Evolutionary conservation across 2,797 vertebrate species (phyloP).

Genomic region (Setipinna tenuifilis): DNA sequence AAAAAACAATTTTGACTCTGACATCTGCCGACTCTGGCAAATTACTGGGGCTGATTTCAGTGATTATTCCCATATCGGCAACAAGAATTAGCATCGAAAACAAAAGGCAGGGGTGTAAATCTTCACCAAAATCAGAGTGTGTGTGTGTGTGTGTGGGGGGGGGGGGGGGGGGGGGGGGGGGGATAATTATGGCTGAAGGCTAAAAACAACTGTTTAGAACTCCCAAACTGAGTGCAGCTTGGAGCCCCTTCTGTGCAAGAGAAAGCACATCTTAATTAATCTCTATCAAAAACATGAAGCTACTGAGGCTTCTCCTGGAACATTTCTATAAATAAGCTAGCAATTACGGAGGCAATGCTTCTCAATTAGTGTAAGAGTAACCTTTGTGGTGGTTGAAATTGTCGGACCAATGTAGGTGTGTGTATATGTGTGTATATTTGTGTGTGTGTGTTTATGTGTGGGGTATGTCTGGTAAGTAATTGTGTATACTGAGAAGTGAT

Average conservation of each 20-base stretch:
- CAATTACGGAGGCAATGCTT: neutral
- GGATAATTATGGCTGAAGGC: neutral
- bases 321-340: neutral
- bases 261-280: neutral
- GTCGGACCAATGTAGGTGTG: neutral
- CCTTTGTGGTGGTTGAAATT: neutral
- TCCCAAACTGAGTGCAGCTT: neutral
- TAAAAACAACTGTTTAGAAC: neutral
- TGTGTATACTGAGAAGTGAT: no score
- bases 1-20: neutral
- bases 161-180: no score
- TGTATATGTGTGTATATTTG: neutral
- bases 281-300: neutral
- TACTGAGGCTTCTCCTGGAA: neutral
- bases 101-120: neutral
- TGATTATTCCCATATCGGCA: neutral
- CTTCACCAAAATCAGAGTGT: neutral
- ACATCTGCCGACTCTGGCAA: neutral
- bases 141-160: no score
- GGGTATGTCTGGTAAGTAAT: no score
- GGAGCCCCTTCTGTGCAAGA: neutral
- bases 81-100: neutral
- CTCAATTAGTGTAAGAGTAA: neutral
- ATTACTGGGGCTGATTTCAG: neutral
- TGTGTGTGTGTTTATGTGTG: no score